Base-by-base conservation (phyloP, 2,113 vertebrate species). In the Ceyx melanurus region DNA sequence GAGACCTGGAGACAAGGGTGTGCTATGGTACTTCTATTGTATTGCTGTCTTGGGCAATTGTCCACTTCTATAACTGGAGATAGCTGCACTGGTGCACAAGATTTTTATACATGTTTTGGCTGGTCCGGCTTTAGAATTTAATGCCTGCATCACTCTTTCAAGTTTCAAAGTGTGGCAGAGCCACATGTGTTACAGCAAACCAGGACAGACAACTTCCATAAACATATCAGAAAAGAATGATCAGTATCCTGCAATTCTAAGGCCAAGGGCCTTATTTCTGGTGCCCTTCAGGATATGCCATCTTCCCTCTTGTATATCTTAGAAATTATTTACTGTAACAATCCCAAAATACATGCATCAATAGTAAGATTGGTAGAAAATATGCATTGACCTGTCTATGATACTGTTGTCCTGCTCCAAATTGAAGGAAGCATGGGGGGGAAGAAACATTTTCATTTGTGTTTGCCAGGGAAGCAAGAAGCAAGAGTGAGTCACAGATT, bases 61-160 rank as follows among this genome's bases (percentile, higher is more conserved):
- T 2, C 1, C 68, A 2, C 28, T 43, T 73, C 1, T 5, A 1
- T 31, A 54, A 13, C n/a, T 29, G 35, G 19, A 14, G 17, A 20
- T 37, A 31, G 19, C 12, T 57, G 77, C 28, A 3, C 22, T 16
- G 16, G 37, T 33, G 29, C 3, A 4, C 3, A 3, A 3, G 29
- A 0, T 1, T 31, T 82, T 31, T 43, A 4, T 48, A 43, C 33
- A 77, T 1, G 0, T 3, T 11, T 13, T 51, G 35, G 9, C 58
- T 29, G 21, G 40, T 13, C 21, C 6, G 53, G 0, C 28, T 26
- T 56, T 11, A 53, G 66, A 58, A 20, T 40, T 51, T 15, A 75
- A 8, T 13, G 25, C 11, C 46, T 64, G 14, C 22, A 8, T 11
- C 45, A 66, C 33, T 43, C n/a, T 42, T 11, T 1, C 5, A 33